Evolutionary conservation across 1,140 invertebrate species (phyloP).

Genomic region (Eupristina koningsbergeri): DNA sequence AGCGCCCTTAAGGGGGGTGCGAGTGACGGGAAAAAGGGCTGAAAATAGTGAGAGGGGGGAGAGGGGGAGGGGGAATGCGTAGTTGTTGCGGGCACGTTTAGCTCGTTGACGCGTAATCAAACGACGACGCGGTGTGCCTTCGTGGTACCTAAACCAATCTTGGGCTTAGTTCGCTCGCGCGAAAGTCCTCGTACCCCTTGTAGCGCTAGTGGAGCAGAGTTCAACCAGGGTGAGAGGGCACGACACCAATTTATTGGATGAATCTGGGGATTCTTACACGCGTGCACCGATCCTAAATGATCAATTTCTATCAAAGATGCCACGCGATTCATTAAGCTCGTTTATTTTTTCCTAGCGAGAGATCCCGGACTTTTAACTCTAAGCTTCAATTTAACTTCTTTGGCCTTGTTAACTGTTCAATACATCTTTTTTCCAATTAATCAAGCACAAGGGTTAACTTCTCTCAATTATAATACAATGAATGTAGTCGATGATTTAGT

Average conservation of each 20-base stretch:
- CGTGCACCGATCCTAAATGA: constrained; percentile 59
- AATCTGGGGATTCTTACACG: constrained; percentile 58
- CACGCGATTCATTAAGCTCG: constrained; percentile 54
- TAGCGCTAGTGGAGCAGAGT: not conserved
- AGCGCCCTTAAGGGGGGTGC: not conserved
- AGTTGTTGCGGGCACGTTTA: constrained; percentile 56
- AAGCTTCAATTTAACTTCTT: constrained; percentile 51
- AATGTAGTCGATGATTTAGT: no score
- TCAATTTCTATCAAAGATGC: constrained; percentile 59
- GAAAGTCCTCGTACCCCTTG: constrained; percentile 60
- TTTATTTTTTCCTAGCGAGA: constrained; percentile 32
- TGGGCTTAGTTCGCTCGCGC: constrained; percentile 67
- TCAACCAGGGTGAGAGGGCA: constrained; percentile 23
- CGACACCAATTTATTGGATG: constrained; percentile 66
- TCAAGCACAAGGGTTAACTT: not conserved
- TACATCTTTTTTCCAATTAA: not conserved
- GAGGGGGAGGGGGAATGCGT: constrained; percentile 38
- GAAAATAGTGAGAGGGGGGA: constrained; percentile 12
- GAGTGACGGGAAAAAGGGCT: not conserved
- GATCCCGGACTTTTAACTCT: not conserved
- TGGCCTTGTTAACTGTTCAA: constrained; percentile 34
- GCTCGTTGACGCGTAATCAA: constrained; percentile 70
- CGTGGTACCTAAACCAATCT: constrained; percentile 73
- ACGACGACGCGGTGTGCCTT: constrained; percentile 64
- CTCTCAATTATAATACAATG: no score